phyloP scores from a whole-genome alignment of 2,113 vertebrate genomes.

The Phalacrocorax carbo region DNA sequence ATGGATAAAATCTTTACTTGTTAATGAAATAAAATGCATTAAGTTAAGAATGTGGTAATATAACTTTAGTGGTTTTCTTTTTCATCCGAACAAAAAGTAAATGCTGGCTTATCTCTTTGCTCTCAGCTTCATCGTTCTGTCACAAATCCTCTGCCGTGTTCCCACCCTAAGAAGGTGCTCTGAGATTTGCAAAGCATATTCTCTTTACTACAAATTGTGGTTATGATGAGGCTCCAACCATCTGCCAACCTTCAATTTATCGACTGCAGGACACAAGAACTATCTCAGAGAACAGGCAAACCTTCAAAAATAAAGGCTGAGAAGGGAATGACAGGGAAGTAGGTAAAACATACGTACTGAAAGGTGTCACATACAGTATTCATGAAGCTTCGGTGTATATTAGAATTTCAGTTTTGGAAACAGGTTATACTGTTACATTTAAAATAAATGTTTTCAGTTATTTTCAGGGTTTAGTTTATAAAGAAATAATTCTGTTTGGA shows the following conservation, averaged over 20 bases:
- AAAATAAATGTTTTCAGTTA: slow-evolving; percentile 35
- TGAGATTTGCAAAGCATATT: background rate
- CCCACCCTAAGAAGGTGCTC: background rate
- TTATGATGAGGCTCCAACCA: background rate
- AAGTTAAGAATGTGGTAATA: background rate
- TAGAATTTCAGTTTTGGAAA: background rate
- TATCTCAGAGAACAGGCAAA: background rate
- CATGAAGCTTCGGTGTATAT: background rate
- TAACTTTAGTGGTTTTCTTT: background rate
- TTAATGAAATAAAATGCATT: background rate
- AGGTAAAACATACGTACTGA: background rate
- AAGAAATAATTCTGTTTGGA: slow-evolving; percentile 48
- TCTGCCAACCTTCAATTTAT: background rate
- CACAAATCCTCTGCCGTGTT: background rate
- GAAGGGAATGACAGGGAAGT: background rate
- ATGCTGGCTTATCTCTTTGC: background rate
- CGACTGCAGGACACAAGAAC: background rate
- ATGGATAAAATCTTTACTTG: background rate
- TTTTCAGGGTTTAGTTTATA: slow-evolving; percentile 34
- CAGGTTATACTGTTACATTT: background rate
- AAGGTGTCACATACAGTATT: background rate
- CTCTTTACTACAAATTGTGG: background rate
- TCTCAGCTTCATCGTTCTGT: background rate
- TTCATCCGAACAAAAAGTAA: background rate
- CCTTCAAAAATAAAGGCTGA: background rate